Conservation (phyloP, 1,140 invertebrate species). For the Drosophila pseudoobscura region DNA sequence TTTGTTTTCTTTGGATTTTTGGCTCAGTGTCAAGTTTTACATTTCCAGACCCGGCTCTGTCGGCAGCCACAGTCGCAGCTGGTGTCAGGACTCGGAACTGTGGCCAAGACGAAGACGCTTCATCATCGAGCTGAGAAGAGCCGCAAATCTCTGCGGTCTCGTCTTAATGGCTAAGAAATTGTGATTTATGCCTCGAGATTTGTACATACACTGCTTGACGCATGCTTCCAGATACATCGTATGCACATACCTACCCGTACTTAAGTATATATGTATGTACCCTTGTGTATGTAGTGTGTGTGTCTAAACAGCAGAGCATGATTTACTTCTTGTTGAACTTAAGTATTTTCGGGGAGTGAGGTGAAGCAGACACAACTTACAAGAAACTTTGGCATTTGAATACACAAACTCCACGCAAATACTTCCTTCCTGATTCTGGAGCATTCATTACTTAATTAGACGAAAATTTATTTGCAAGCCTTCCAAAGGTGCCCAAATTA, state of each 20-base stretch:
- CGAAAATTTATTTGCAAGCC: conserved; percentile 22
- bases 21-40: conserved; percentile 3
- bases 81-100: conserved; percentile 7
- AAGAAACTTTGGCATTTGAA: conserved; percentile 19
- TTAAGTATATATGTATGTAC: neutral
- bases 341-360: neutral
- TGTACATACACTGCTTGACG: conserved; percentile 44
- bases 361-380: conserved; percentile 1
- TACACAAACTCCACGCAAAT: neutral
- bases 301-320: conserved; percentile 27
- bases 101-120: conserved; percentile 32
- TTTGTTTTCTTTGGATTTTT: neutral
- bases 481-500: conserved; percentile 44
- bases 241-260: too few relatives aligned
- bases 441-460: conserved; percentile 45
- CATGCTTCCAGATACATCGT: neutral
- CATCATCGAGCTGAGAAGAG: conserved; percentile 66
- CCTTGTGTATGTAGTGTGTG: neutral
- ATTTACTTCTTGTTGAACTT: conserved; percentile 23
- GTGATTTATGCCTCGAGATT: conserved; percentile 78
- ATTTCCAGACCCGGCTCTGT: too few relatives aligned
- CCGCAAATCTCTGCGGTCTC: conserved; percentile 78
- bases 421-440: conserved; percentile 8
- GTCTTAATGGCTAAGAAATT: conserved; percentile 82
- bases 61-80: conserved; percentile 30